These are phyloP conservation scores for Choristoneura fumiferana DNA, from an alignment of 1,140 invertebrate species.

Conservation along the genomic window DNA sequence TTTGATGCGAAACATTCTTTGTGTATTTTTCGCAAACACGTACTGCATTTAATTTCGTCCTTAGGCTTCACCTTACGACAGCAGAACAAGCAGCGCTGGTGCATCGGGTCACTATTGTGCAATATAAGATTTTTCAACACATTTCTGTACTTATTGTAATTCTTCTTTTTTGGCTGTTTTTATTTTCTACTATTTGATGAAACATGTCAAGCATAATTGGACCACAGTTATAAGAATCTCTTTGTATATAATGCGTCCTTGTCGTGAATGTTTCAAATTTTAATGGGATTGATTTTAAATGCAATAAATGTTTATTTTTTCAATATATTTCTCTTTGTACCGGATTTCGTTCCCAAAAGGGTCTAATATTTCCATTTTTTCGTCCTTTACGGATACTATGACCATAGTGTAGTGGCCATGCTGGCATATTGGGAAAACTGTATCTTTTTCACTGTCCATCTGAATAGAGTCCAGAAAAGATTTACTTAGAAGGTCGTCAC, in stretches of 20 bases:
- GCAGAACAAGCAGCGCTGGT: neutral
- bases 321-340: neutral
- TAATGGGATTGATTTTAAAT: neutral
- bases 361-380: neutral
- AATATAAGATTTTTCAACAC: neutral
- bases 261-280: neutral
- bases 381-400: neutral
- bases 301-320: neutral
- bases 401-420: neutral
- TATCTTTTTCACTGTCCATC: neutral
- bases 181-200: neutral
- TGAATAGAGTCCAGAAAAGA: neutral
- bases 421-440: constrained; percentile 1
- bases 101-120: neutral
- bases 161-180: neutral
- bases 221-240: neutral
- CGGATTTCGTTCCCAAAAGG: neutral
- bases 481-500: neutral
- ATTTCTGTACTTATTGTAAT: neutral
- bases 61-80: neutral
- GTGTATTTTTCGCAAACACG: neutral
- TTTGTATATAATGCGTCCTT: neutral
- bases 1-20: neutral
- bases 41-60: neutral
- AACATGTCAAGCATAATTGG: neutral